A percentile compares a stretch with the other conserved stretches of the same genome.
Evolutionary conservation across 2,797 vertebrate species (phyloP).

Genomic region (Sciaenops ocellatus): DNA sequence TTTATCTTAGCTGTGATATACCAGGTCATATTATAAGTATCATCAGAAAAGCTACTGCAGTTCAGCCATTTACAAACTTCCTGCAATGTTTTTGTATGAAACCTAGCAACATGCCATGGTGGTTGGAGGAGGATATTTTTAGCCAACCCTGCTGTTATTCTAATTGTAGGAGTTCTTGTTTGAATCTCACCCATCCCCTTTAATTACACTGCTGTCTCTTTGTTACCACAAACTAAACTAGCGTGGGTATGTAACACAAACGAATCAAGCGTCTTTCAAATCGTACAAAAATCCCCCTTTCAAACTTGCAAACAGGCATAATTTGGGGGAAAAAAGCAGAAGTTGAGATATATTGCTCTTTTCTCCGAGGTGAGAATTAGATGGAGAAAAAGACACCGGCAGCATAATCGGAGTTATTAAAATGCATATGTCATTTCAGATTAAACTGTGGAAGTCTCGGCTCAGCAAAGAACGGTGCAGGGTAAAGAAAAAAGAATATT

Average conservation of each 20-base stretch:
- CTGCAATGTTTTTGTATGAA: slow-evolving; percentile 66
- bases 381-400: slow-evolving; percentile 21
- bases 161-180: slow-evolving; percentile 79
- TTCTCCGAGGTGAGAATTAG: slow-evolving; percentile 38
- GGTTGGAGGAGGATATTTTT: slow-evolving; percentile 76
- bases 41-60: slow-evolving; percentile 24
- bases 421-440: slow-evolving; percentile 46
- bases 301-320: neutral
- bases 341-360: slow-evolving; percentile 7
- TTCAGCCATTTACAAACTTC: slow-evolving; percentile 54
- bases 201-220: slow-evolving; percentile 73
- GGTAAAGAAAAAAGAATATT: slow-evolving; percentile 3
- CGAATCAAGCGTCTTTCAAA: slow-evolving; percentile 43
- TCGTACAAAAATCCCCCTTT: neutral
- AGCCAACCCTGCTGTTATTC: slow-evolving; percentile 73
- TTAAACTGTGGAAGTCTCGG: slow-evolving; percentile 19
- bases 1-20: neutral
- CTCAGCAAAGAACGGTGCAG: slow-evolving; percentile 24
- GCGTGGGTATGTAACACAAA: slow-evolving; percentile 48
- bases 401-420: slow-evolving; percentile 42
- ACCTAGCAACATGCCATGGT: slow-evolving; percentile 64
- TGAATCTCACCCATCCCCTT: slow-evolving; percentile 68
- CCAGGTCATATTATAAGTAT: slow-evolving; percentile 1
- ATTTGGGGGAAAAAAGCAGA: slow-evolving; percentile 1
- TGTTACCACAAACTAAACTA: slow-evolving; percentile 67